Conservation (phyloP, 2,797 vertebrate species). For the Falco rusticolus region DNA sequence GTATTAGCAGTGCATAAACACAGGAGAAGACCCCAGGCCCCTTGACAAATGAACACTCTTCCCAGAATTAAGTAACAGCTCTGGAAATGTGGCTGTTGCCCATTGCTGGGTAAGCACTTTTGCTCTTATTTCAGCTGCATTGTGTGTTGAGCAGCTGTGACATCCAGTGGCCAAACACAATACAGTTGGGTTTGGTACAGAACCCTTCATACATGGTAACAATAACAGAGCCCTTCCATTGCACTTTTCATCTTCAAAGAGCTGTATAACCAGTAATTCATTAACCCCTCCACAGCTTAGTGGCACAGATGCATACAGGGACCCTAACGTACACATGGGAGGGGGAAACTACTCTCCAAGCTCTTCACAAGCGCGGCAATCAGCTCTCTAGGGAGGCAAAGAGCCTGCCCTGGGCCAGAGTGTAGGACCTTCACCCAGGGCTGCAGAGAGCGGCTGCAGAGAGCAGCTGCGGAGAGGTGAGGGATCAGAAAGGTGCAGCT, state of each 20-base stretch:
- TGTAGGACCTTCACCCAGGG: neutral
- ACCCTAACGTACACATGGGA: rapidly evolving
- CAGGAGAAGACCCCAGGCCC: neutral
- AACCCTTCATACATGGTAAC: neutral
- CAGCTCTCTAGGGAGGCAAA: neutral
- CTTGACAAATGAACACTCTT: neutral
- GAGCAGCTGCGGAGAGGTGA: neutral
- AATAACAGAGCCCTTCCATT: constrained; percentile 10
- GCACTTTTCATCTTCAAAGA: constrained; percentile 11
- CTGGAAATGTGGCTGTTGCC: neutral
- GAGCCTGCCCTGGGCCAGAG: neutral
- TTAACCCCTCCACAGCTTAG: neutral
- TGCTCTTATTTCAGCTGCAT: neutral
- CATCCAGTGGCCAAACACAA: constrained; percentile 71
- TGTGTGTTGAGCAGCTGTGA: constrained; percentile 50
- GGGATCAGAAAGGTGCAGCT: neutral
- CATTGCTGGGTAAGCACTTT: constrained; percentile 39
- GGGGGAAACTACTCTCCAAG: neutral
- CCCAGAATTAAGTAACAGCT: neutral
- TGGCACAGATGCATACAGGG: neutral
- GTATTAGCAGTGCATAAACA: neutral
- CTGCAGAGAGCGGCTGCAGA: neutral
- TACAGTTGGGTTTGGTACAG: neutral
- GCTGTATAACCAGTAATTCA: neutral
- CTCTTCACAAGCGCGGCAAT: neutral